Conservation (phyloP, 2,797 vertebrate species). For the Neosilurus mollespiculum region DNA sequence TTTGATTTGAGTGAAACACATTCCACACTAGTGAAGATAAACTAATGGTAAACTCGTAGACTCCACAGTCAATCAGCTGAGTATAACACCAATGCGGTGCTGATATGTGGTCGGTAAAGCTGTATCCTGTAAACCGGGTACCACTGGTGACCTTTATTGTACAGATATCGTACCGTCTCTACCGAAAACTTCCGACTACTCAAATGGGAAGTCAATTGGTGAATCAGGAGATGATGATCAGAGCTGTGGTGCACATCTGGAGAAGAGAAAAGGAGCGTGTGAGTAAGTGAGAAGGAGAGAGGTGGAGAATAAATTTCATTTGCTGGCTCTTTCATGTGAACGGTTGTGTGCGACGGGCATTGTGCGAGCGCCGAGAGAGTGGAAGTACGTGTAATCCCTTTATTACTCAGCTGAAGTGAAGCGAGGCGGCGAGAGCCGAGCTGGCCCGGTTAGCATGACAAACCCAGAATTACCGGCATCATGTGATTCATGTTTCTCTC, state of each 20-base stretch:
- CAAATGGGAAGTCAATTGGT: background rate
- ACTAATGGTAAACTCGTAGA: background rate
- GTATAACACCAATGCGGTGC: background rate
- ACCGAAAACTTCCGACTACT: background rate
- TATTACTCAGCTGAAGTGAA: conserved; percentile 49
- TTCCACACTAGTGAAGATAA: background rate
- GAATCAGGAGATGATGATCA: background rate
- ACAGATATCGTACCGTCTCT: too few relatives aligned
- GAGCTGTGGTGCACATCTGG: background rate
- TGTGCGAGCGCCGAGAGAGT: conserved; percentile 43
- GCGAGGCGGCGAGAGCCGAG: conserved; percentile 14
- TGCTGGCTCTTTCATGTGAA: conserved; percentile 48
- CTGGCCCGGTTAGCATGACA: conserved; percentile 9
- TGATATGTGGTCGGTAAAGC: background rate
- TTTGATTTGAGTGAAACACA: background rate
- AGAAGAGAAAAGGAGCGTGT: background rate
- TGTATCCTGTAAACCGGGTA: background rate
- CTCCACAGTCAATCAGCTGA: background rate
- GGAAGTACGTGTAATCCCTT: conserved; percentile 55
- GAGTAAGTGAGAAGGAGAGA: background rate
- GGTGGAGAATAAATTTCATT: conserved; percentile 28
- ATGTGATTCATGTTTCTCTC: conserved; percentile 27
- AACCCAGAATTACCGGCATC: conserved; percentile 26
- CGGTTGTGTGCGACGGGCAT: conserved; percentile 30
- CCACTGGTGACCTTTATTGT: background rate